Conservation (phyloP, 2,888 invertebrate species). For the Cecidostiba fungosa region DNA sequence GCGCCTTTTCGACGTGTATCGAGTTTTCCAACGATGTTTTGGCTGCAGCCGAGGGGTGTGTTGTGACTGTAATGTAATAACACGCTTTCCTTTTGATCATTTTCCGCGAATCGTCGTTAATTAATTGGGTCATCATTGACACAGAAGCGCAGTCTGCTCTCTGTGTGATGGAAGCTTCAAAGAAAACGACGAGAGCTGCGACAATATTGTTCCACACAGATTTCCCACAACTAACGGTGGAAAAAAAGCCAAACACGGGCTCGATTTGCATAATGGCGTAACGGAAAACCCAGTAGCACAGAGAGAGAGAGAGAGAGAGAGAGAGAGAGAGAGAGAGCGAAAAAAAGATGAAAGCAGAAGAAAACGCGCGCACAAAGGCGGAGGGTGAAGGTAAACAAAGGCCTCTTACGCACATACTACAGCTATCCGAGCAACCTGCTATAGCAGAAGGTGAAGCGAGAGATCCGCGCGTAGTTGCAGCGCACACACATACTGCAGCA, state of each 20-base stretch:
- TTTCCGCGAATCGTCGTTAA: neutral
- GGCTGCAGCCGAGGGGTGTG: neutral
- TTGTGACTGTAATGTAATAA: neutral
- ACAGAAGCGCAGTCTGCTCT: too few relatives aligned
- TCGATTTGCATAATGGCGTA: constrained; percentile 42
- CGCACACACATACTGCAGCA: neutral
- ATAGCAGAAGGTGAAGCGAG: neutral
- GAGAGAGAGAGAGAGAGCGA: constrained; percentile 6
- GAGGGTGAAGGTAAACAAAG: constrained; percentile 55
- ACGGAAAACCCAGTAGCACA: constrained; percentile 4
- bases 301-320: neutral
- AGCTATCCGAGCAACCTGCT: neutral
- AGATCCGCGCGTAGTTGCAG: neutral
- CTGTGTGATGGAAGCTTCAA: too few relatives aligned
- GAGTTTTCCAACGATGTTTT: neutral
- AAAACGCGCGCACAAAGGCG: neutral
- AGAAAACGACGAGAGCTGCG: too few relatives aligned
- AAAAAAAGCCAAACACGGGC: constrained; percentile 10
- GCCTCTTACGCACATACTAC: neutral
- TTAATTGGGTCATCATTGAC: neutral
- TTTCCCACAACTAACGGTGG: neutral
- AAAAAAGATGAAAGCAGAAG: neutral
- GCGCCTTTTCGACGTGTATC: neutral
- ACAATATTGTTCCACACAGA: neutral
- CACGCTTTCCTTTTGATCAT: neutral